Conservation (phyloP, 2,797 vertebrate genomes). For the Pangasius djambal region DNA sequence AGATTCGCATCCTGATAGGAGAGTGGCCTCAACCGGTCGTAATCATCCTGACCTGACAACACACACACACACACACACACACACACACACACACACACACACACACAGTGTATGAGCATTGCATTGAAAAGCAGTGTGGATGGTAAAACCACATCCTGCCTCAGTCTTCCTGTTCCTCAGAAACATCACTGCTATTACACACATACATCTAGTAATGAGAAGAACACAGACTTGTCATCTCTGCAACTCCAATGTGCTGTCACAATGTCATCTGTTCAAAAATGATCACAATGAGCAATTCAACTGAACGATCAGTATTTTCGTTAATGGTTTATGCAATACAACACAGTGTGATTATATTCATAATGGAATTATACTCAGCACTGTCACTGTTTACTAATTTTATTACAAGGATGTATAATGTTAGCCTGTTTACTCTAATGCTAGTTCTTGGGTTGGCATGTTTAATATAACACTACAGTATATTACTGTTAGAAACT, state of each 20-base stretch:
- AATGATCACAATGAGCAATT: not conserved
- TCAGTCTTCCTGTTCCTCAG: constrained; percentile 67
- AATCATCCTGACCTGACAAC: constrained; percentile 92
- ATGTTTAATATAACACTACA: not conserved
- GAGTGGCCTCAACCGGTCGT: constrained; percentile 90
- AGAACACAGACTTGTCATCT: not conserved
- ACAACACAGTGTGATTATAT: not conserved
- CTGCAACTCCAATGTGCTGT: not conserved
- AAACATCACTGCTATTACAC: constrained; percentile 19
- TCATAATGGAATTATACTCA: not conserved
- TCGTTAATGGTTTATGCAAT: not conserved
- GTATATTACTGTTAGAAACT: not conserved
- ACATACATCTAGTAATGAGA: not conserved
- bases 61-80: constrained; percentile 3
- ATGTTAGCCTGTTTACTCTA: not conserved
- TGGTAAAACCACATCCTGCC: constrained; percentile 77
- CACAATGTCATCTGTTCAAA: not conserved
- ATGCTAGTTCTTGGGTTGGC: not conserved
- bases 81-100: constrained; percentile 6
- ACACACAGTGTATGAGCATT: not conserved
- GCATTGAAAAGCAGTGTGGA: not conserved
- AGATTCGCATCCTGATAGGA: constrained; percentile 92
- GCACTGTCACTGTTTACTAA: not conserved
- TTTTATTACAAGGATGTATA: not conserved
- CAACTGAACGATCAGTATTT: not conserved